phyloP scores from a whole-genome alignment of 2,888 invertebrate species.

The Ophraella communa region DNA sequence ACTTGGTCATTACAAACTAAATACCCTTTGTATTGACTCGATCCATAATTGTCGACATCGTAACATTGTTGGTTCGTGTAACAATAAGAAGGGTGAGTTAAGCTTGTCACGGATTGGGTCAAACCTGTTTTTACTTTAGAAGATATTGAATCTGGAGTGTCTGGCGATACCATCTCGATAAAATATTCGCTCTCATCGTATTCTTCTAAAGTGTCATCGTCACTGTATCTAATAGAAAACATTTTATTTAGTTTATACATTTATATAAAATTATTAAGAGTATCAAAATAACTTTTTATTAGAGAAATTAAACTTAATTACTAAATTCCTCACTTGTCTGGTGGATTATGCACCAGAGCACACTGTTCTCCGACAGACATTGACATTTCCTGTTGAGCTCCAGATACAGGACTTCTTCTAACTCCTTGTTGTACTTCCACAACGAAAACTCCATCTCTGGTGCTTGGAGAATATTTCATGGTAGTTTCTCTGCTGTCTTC shows the following conservation, averaged over 20 bases:
- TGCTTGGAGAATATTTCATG: conserved; percentile 74
- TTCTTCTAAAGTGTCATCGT: conserved; percentile 54
- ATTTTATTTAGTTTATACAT: neutral
- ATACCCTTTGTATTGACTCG: conserved; percentile 62
- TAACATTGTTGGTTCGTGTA: conserved; percentile 83
- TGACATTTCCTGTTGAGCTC: conserved; percentile 50
- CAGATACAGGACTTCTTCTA: conserved; percentile 59
- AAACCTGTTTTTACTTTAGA: conserved; percentile 52
- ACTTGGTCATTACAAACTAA: conserved; percentile 6
- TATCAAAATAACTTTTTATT: too few species aligned
- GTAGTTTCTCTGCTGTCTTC: conserved; percentile 76
- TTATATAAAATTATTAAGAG: too few species aligned
- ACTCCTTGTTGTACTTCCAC: conserved; percentile 69
- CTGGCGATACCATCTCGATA: conserved; percentile 52
- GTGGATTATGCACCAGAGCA: conserved; percentile 63
- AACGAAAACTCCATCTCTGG: conserved; percentile 77
- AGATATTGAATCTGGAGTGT: conserved; percentile 57
- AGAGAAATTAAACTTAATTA: too few species aligned
- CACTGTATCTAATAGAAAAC: conserved; percentile 50
- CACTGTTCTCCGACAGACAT: conserved; percentile 61
- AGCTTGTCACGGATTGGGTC: conserved; percentile 65
- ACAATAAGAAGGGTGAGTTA: conserved; percentile 77
- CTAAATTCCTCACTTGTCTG: conserved; percentile 53
- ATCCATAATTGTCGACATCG: conserved; percentile 75
- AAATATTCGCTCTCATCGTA: conserved; percentile 53